Evolutionary conservation across 2,888 invertebrate species (phyloP).

Genomic region (Drosophila nr. perissopoda): DNA sequence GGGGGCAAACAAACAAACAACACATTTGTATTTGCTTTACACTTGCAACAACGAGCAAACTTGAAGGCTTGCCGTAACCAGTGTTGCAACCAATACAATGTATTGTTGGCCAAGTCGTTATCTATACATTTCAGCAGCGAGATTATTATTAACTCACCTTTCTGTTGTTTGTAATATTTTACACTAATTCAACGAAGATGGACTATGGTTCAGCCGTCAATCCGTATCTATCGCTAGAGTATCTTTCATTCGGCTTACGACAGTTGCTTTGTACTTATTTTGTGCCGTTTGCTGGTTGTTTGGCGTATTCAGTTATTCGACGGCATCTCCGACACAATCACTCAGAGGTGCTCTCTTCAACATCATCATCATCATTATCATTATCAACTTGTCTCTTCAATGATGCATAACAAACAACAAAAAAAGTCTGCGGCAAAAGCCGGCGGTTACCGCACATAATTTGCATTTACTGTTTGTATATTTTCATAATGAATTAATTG

Average conservation of each 20-base stretch:
- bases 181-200: fast-evolving
- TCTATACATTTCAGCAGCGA: neutral
- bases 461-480: conserved; percentile 36
- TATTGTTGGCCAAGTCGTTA: neutral
- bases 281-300: conserved; percentile 4
- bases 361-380: conserved; percentile 9
- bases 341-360: conserved; percentile 11
- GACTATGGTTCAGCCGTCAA: neutral
- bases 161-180: neutral
- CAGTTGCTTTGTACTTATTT: neutral
- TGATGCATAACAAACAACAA: conserved; percentile 46
- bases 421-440: conserved; percentile 32
- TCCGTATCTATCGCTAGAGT: neutral
- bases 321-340: neutral
- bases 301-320: conserved; percentile 26
- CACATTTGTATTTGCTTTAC: conserved; percentile 25
- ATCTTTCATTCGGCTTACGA: conserved; percentile 1
- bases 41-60: conserved; percentile 31
- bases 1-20: neutral
- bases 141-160: neutral
- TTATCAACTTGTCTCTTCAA: conserved; percentile 30
- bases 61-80: conserved; percentile 2
- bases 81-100: neutral
- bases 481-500: conserved; percentile 41
- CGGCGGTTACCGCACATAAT: conserved; percentile 45